Conservation (phyloP, 2,797 vertebrate genomes). For the Danio albolineatus region DNA sequence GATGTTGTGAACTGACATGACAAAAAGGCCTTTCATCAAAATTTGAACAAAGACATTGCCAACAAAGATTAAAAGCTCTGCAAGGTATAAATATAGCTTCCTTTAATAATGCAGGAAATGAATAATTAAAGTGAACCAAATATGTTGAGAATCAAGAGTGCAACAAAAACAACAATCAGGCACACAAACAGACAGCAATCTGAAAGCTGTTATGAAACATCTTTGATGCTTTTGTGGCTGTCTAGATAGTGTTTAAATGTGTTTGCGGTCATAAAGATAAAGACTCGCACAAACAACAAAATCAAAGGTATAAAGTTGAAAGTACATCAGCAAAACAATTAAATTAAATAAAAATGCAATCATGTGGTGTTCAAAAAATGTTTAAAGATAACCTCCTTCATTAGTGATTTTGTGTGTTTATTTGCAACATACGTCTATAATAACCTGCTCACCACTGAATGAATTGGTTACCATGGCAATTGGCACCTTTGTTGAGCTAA, state of each 20-base stretch:
- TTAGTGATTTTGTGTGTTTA: not conserved
- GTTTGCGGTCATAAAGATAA: not conserved
- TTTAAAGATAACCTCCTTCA: not conserved
- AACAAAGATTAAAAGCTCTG: constrained; percentile 70
- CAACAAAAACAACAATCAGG: not conserved
- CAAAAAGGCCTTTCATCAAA: constrained; percentile 70
- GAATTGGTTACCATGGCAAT: constrained; percentile 70
- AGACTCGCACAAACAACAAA: not conserved
- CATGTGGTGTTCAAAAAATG: not conserved
- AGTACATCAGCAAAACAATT: too few species aligned
- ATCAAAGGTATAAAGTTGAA: too few species aligned
- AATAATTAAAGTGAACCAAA: constrained; percentile 65
- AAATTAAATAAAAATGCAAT: not conserved
- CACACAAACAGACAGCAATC: not conserved
- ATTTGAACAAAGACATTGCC: constrained; percentile 71
- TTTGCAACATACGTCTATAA: constrained; percentile 33
- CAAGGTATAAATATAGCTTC: constrained; percentile 69
- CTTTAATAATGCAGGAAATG: constrained; percentile 71
- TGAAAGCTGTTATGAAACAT: not conserved
- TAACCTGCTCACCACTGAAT: constrained; percentile 49
- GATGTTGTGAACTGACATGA: constrained; percentile 15
- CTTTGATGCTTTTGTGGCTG: not conserved
- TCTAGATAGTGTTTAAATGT: constrained; percentile 10
- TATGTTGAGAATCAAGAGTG: constrained; percentile 15
- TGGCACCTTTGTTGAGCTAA: constrained; percentile 47